Percentiles rank a stretch among this genome's conserved stretches.
These are phyloP conservation scores for Polydrusus tereticollis DNA, from an alignment of 2,888 invertebrate genomes.

Conservation along the genomic window DNA sequence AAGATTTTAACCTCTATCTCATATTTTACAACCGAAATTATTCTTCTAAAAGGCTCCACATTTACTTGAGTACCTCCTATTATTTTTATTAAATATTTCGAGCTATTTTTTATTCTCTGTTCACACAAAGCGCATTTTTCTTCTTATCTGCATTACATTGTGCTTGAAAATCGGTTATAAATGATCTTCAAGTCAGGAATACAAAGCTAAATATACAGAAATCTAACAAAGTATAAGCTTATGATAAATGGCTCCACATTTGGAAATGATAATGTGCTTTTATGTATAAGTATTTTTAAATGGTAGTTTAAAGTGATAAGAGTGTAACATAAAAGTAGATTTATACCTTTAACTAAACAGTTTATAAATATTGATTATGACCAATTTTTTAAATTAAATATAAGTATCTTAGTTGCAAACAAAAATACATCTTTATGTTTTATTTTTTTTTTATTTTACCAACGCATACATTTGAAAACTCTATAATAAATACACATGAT, in stretches of 20 bases:
- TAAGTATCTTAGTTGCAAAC: too few species aligned
- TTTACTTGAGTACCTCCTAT: constrained; percentile 8
- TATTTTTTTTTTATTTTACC: too few species aligned
- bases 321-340: not conserved
- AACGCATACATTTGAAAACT: too few species aligned
- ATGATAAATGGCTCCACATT: constrained; percentile 34
- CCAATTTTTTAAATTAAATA: too few species aligned
- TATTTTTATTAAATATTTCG: not conserved
- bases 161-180: constrained; percentile 41
- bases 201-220: constrained; percentile 44
- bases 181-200: constrained; percentile 39
- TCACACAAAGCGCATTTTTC: constrained; percentile 31
- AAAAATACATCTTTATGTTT: too few species aligned
- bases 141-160: constrained; percentile 41
- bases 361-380: too few species aligned
- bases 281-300: constrained; percentile 20
- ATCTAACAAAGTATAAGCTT: constrained; percentile 35
- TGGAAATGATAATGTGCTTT: constrained; percentile 22
- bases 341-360: too few species aligned
- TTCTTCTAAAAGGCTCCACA: too few species aligned
- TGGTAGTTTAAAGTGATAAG: constrained; percentile 10
- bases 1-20: too few species aligned
- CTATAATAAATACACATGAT: too few species aligned
- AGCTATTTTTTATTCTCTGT: constrained; percentile 32
- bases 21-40: too few species aligned